phyloP scores from a whole-genome alignment of 1,140 invertebrate genomes.

The Drosophila auraria region DNA sequence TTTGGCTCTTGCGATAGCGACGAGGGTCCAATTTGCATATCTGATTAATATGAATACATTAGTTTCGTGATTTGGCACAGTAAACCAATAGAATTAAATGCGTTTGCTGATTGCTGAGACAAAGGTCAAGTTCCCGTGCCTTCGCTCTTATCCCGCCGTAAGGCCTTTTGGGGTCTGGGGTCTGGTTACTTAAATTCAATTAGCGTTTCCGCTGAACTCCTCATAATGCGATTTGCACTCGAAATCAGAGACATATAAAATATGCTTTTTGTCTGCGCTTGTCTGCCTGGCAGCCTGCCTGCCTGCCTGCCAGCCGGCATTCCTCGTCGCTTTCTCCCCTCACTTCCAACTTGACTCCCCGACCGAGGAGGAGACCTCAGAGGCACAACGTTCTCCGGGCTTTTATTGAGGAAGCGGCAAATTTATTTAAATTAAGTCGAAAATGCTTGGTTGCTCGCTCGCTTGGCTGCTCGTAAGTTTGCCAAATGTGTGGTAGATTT shows the following conservation, averaged over 20 bases:
- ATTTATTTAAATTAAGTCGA: slow-evolving; percentile 82
- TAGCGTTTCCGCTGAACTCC: slow-evolving; percentile 73
- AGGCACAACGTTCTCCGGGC: slow-evolving; percentile 29
- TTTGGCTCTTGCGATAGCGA: slow-evolving; percentile 22
- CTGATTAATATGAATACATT: slow-evolving; percentile 84
- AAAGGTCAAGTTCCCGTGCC: slow-evolving; percentile 62
- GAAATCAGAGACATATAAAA: slow-evolving; percentile 68
- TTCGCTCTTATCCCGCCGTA: slow-evolving; percentile 7
- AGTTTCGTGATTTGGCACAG: slow-evolving; percentile 72
- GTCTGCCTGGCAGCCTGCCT: slow-evolving; percentile 22
- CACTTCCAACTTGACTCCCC: slow-evolving; percentile 35
- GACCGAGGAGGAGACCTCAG: slow-evolving; percentile 6
- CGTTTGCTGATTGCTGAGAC: slow-evolving; percentile 62
- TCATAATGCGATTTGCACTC: slow-evolving; percentile 77
- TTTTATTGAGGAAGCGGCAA: slow-evolving; percentile 82
- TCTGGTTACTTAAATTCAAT: slow-evolving; percentile 79
- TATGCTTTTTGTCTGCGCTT: slow-evolving; percentile 67
- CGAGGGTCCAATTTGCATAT: slow-evolving; percentile 71
- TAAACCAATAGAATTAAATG: slow-evolving; percentile 78
- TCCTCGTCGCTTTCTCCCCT: slow-evolving; percentile 7
- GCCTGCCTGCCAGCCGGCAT: neutral
- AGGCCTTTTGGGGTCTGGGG: slow-evolving; percentile 42
- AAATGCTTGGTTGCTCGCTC: slow-evolving; percentile 52
- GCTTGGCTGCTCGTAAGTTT: slow-evolving; percentile 49
- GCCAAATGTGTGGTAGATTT: slow-evolving; percentile 79